These are phyloP conservation scores for Benitochromis conjunctus DNA, from an alignment of 2,113 vertebrate species.

Conservation along the genomic window DNA sequence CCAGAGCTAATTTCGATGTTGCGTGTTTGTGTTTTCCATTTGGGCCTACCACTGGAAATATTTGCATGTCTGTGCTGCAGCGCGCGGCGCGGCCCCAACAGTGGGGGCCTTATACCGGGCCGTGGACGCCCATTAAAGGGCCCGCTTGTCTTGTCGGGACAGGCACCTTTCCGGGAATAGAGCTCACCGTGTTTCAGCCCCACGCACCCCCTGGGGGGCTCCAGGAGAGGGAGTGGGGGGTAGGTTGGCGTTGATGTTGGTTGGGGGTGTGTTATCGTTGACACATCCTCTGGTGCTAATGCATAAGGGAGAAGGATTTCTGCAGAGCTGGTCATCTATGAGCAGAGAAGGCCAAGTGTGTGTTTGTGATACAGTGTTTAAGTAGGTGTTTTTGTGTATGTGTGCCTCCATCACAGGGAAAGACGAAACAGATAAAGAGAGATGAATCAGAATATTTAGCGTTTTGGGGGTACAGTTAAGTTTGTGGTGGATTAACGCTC, in stretches of 20 bases:
- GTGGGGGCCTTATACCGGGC: conserved; percentile 70
- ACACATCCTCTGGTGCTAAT: conserved; percentile 51
- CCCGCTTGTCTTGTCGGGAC: conserved; percentile 72
- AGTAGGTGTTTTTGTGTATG: not conserved
- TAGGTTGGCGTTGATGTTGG: conserved; percentile 17
- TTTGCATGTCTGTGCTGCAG: conserved; percentile 76
- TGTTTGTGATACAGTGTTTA: not conserved
- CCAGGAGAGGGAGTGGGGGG: conserved; percentile 31
- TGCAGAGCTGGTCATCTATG: not conserved
- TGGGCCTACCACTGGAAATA: conserved; percentile 77
- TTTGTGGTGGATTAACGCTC: not conserved
- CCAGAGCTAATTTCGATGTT: conserved; percentile 74
- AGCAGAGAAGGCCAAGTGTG: not conserved
- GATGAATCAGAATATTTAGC: not conserved
- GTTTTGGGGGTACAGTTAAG: not conserved
- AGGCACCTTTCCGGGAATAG: conserved; percentile 74
- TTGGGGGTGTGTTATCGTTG: conserved; percentile 47
- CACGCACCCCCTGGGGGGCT: conserved; percentile 51
- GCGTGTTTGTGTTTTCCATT: conserved; percentile 77
- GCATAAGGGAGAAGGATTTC: conserved; percentile 30
- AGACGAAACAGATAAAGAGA: not conserved
- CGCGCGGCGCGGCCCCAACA: conserved; percentile 63
- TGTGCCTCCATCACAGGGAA: not conserved
- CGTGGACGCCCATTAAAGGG: conserved; percentile 72
- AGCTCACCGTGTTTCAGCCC: conserved; percentile 70